These are phyloP conservation scores for Andrena fulva DNA, from an alignment of 2,888 invertebrate genomes.

Conservation along the genomic window DNA sequence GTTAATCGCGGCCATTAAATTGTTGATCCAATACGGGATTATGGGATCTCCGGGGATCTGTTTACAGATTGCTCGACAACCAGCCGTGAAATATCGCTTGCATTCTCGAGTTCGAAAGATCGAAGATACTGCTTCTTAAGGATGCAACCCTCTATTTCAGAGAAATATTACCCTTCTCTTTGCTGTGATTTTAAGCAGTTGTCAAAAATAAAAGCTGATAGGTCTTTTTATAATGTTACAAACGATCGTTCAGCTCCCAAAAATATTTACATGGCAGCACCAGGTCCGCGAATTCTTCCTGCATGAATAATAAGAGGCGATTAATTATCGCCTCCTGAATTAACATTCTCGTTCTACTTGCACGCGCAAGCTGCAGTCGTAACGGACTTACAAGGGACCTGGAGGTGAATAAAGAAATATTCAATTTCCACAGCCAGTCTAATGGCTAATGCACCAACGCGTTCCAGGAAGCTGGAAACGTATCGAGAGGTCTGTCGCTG, in stretches of 20 bases:
- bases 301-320: conserved; percentile 10
- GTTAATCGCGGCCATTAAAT: conserved; percentile 35
- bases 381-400: neutral
- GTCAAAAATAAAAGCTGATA: neutral
- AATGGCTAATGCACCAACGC: conserved; percentile 12
- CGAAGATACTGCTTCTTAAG: no score
- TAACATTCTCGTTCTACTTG: conserved; percentile 9
- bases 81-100: neutral
- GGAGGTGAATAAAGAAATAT: neutral
- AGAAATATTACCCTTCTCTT: no score
- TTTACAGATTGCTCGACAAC: neutral
- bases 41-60: conserved; percentile 4
- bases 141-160: no score
- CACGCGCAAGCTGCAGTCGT: neutral
- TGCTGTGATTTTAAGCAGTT: no score
- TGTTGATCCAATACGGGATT: neutral
- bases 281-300: neutral
- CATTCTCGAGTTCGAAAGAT: no score
- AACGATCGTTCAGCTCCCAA: neutral
- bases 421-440: conserved; percentile 10
- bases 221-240: neutral
- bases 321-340: conserved; percentile 2
- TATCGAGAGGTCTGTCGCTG: conserved; percentile 17
- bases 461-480: conserved; percentile 36
- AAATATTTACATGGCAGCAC: conserved; percentile 9